phyloP scores from a whole-genome alignment of 1,140 invertebrate species.

The Tetragnatha versicolor region DNA sequence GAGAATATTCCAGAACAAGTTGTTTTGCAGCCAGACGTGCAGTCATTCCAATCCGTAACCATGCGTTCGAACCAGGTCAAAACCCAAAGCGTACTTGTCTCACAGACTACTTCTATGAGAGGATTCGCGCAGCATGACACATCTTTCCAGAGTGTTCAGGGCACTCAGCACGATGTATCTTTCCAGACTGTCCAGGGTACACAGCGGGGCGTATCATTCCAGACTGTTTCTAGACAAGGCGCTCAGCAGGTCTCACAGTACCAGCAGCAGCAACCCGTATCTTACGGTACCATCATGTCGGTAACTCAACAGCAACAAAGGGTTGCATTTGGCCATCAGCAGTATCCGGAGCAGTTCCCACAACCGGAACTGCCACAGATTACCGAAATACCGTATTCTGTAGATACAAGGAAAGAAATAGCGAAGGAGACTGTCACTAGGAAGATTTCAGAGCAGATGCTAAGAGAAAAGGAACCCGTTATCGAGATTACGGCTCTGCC shows the following conservation, averaged over 20 bases:
- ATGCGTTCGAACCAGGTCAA: background rate
- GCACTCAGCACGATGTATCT: conserved; percentile 16
- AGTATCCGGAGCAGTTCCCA: background rate
- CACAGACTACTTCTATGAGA: background rate
- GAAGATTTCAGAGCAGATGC: background rate
- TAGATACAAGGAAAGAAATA: background rate
- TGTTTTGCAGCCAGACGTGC: background rate
- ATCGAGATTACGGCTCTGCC: conserved; percentile 17
- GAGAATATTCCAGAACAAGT: conserved; percentile 46
- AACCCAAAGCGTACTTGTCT: background rate
- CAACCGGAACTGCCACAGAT: background rate
- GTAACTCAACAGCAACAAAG: background rate
- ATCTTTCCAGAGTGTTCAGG: conserved; percentile 19
- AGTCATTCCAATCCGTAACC: conserved; percentile 7
- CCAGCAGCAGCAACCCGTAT: background rate
- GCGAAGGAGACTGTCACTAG: background rate
- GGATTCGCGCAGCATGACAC: background rate
- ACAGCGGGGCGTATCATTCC: too few relatives aligned
- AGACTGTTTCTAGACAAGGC: too few relatives aligned
- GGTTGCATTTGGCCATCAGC: background rate
- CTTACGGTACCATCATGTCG: background rate
- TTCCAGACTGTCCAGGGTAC: background rate
- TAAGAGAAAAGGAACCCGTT: conserved; percentile 3
- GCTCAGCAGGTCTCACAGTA: too few relatives aligned
- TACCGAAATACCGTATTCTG: background rate